Conservation (phyloP, 2,113 vertebrate genomes). For the Plecotus auritus region DNA sequence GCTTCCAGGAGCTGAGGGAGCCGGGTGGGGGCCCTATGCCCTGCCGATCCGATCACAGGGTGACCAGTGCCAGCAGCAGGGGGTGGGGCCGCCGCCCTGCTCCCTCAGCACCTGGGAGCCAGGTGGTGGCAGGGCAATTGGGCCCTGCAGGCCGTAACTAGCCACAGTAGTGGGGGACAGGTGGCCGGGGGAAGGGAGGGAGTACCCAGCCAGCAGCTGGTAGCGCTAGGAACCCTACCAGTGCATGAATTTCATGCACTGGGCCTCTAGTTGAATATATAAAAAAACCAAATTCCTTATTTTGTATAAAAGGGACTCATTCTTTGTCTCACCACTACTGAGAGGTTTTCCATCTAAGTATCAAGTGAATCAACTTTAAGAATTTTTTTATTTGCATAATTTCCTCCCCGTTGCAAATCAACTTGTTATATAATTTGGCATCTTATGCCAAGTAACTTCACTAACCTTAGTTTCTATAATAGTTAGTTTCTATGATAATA, state of each 20-base stretch:
- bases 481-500: neutral
- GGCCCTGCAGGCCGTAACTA: no score
- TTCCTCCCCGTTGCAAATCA: neutral
- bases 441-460: neutral
- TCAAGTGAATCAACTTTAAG: neutral
- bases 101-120: no score
- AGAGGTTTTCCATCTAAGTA: neutral
- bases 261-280: neutral
- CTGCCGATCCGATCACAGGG: no score
- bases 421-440: neutral
- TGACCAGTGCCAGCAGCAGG: no score
- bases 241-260: no score
- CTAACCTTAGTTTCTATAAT: neutral
- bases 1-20: no score
- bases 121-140: fast-evolving
- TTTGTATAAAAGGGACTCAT: neutral
- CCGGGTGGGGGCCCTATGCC: no score
- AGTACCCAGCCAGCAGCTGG: no score
- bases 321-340: neutral
- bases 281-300: neutral
- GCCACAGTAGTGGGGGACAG: no score
- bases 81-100: no score
- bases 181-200: no score
- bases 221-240: no score
- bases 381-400: neutral